Base-by-base conservation (phyloP, 2,797 vertebrate species). In the Jordanella pulchra region DNA sequence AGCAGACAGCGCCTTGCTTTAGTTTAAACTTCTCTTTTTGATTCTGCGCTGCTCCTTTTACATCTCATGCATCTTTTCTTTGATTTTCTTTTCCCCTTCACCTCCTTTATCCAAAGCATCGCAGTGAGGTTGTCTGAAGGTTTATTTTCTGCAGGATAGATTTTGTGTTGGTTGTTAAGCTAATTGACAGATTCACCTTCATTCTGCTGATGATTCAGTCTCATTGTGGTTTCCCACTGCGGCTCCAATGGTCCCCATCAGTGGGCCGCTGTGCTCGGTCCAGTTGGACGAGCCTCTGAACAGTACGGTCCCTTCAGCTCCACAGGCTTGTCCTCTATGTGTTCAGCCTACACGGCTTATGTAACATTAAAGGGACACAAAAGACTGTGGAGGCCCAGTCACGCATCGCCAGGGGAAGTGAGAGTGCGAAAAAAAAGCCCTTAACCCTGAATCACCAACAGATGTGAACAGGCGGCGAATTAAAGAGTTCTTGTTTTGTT, bases 281-380 rank as follows among this genome's bases (percentile, higher is more conserved):
- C 83, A 83, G 79, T 84, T 87, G 86, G 87, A 87, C 83, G 2
- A 54, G 84, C 67, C 81, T 88, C 70, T 77, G 63, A 89, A 87
- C 87, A 88, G 85, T 56, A 86, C 30, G n/a, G 72, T 70, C 75
- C 85, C 89, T 89, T 88, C 85, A 88, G 87, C 79, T 83, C 67
- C 76, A 86, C 86, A 88, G 80, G 74, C 80, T 79, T 7, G 73
- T 76, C 81, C 81, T 88, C 87, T 84, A 48, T 89, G 82, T 84
- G 72, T 79, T 81, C 86, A 13, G 88, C 84, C 89, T 72, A 81
- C 89, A 69, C 54, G 66, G 73, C 81, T 92, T 92, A 86, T 75
- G 28, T 90, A 91, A 91, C 78, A 35, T 54, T 13, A 44, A 77
- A 66, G 76, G 77, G 84, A 87, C 84, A 91, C 87, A 92, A 89